Conservation (phyloP, 2,888 invertebrate species). For the Dryococelus australis region DNA sequence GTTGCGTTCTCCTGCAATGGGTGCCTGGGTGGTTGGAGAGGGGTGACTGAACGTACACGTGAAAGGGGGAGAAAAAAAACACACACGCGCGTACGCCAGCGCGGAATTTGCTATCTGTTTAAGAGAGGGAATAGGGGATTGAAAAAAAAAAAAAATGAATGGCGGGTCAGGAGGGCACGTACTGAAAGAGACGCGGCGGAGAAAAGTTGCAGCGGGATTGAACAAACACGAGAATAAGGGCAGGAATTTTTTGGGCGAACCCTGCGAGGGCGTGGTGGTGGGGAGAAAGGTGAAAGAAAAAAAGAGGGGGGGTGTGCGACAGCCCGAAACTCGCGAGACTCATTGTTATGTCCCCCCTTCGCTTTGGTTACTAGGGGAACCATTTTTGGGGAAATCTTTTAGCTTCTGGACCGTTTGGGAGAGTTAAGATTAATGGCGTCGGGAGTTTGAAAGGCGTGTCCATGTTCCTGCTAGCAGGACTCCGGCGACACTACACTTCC, state of each 20-base stretch:
- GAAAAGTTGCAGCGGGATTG: not conserved
- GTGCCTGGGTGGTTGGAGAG: not conserved
- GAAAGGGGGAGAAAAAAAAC: conserved; percentile 18
- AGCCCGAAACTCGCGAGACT: not conserved
- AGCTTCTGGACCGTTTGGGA: not conserved
- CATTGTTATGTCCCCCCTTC: not conserved
- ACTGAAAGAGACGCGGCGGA: not conserved
- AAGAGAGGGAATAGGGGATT: not conserved
- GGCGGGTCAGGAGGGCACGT: not conserved
- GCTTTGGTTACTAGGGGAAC: not conserved
- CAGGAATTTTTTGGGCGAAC: not conserved
- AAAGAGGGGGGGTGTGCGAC: not conserved
- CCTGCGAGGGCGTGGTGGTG: not conserved
- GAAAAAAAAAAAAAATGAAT: not conserved
- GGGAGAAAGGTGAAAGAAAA: not conserved
- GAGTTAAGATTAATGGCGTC: not conserved
- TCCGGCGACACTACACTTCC: not conserved
- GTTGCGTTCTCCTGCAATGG: not conserved
- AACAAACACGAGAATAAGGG: not conserved
- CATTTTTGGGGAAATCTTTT: not conserved
- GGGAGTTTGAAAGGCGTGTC: not conserved
- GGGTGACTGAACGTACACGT: not conserved
- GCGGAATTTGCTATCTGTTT: not conserved
- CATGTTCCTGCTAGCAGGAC: not conserved
- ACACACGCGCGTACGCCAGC: not conserved